phyloP scores from a whole-genome alignment of 2,113 vertebrate genomes.

The Sorex fumeus region DNA sequence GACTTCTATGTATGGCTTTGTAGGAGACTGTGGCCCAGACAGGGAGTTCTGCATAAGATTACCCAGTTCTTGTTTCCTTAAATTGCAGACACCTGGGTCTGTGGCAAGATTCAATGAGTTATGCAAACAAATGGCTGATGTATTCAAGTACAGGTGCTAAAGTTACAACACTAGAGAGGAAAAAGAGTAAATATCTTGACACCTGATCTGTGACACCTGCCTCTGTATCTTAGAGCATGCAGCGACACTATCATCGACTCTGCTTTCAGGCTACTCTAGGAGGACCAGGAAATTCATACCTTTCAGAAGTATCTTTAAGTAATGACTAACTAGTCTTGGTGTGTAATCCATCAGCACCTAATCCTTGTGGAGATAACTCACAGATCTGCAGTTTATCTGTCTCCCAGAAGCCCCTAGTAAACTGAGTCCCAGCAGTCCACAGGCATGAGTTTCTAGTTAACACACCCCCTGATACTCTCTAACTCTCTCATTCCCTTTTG shows the following conservation, averaged over 20 bases:
- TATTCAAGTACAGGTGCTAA: neutral
- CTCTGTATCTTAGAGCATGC: neutral
- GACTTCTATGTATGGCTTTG: neutral
- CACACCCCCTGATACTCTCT: fast-evolving
- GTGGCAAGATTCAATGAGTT: neutral
- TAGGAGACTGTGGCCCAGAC: neutral
- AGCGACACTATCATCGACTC: neutral
- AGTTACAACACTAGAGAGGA: neutral
- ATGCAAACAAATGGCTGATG: neutral
- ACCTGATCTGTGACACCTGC: no score
- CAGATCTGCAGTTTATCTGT: neutral
- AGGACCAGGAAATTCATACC: neutral
- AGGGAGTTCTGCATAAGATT: neutral
- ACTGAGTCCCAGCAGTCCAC: neutral
- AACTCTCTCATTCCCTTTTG: neutral
- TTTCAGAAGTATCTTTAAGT: neutral
- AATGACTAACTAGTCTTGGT: neutral
- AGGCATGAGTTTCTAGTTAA: neutral
- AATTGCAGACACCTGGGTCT: neutral
- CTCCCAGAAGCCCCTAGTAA: neutral
- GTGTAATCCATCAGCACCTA: neutral
- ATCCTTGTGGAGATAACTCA: neutral
- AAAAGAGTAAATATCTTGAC: neutral
- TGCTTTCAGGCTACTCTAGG: neutral
- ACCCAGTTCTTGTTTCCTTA: neutral